Evolutionary conservation across 2,888 invertebrate species (phyloP).

Genomic region (Lottia gigantea): DNA sequence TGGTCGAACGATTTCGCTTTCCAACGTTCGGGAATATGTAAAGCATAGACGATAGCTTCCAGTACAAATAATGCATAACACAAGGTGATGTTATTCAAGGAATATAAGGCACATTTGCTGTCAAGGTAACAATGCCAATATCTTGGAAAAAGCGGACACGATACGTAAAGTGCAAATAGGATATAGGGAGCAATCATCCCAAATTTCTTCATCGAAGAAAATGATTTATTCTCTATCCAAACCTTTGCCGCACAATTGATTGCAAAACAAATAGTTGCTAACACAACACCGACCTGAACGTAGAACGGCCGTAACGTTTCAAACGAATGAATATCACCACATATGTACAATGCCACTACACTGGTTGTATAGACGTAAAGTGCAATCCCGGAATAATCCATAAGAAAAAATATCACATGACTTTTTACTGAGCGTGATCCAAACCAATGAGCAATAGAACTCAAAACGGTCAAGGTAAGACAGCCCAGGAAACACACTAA

Average conservation of each 20-base stretch:
- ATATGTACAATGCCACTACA: slow-evolving; percentile 40
- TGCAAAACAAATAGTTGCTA: slow-evolving; percentile 39
- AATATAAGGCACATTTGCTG: slow-evolving; percentile 28
- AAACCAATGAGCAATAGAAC: neutral
- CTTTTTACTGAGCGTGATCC: neutral
- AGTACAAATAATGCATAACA: slow-evolving; percentile 33
- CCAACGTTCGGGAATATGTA: slow-evolving; percentile 48
- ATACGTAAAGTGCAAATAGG: slow-evolving; percentile 28
- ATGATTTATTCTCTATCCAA: slow-evolving; percentile 29
- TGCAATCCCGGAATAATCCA: slow-evolving; percentile 55
- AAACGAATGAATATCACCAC: slow-evolving; percentile 34
- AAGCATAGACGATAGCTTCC: slow-evolving; percentile 35
- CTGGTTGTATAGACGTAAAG: slow-evolving; percentile 42
- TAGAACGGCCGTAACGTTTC: slow-evolving; percentile 20
- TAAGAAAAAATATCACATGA: slow-evolving; percentile 50
- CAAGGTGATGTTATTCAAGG: slow-evolving; percentile 39
- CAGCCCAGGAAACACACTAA: slow-evolving; percentile 32
- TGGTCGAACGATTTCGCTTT: slow-evolving; percentile 52
- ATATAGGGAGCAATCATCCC: slow-evolving; percentile 39
- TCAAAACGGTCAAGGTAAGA: slow-evolving; percentile 23
- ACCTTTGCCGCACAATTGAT: slow-evolving; percentile 40
- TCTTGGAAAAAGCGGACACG: slow-evolving; percentile 32
- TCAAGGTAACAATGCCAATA: slow-evolving; percentile 36
- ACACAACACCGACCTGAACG: slow-evolving; percentile 36
- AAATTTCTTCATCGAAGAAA: slow-evolving; percentile 39